phyloP scores from a whole-genome alignment of 2,113 vertebrate species.

The Vireo altiloquus region DNA sequence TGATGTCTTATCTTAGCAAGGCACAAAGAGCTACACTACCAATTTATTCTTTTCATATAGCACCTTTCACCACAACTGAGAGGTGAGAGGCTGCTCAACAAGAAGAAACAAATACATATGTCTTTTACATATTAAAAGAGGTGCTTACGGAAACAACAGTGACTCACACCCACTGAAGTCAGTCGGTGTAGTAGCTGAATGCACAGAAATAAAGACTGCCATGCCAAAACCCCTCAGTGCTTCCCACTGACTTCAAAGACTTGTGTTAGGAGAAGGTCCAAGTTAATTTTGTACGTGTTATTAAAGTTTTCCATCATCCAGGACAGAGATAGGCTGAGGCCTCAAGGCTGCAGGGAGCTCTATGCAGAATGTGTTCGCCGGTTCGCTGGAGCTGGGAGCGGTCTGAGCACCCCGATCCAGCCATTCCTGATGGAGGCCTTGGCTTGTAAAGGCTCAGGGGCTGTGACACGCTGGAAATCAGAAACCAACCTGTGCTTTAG shows the following conservation, averaged over 20 bases:
- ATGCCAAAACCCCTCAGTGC: not conserved
- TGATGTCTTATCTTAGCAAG: not conserved
- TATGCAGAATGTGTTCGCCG: not conserved
- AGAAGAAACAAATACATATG: not conserved
- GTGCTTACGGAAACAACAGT: not conserved
- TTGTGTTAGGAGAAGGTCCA: conserved; percentile 19
- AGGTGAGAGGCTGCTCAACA: not conserved
- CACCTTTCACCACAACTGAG: not conserved
- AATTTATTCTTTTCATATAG: not conserved
- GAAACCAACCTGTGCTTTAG: not conserved
- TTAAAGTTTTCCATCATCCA: conserved; percentile 57
- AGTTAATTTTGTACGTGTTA: not conserved
- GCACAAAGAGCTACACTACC: not conserved
- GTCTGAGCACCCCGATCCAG: not conserved
- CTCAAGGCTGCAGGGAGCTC: not conserved
- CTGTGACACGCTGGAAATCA: not conserved
- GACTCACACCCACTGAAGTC: not conserved
- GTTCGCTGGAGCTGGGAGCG: not conserved
- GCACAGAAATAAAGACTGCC: not conserved
- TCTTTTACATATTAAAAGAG: not conserved
- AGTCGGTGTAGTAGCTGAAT: not conserved
- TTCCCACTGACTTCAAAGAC: conserved; percentile 45
- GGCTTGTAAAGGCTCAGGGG: not conserved
- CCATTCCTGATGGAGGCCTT: not conserved
- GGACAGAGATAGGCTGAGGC: not conserved